Base-by-base conservation (phyloP, 2,888 invertebrate genomes). In the Eupeodes latifasciatus region DNA sequence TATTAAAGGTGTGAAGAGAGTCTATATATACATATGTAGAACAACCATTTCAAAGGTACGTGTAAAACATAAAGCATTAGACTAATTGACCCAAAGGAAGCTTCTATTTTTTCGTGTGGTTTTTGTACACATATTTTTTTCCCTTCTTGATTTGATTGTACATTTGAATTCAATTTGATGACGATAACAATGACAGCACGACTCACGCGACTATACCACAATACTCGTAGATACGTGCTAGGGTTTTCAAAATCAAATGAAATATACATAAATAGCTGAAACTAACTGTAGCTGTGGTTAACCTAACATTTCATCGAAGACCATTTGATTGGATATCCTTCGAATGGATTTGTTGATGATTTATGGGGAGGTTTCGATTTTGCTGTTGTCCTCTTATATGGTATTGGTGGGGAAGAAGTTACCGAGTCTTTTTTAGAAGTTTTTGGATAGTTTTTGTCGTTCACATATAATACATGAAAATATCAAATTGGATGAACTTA, bases 81-180 rank as follows among this genome's bases (percentile, higher is more conserved):
- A 55, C 72, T 88, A 88, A 88, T 85, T 88, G 81, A 78, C 77
- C 74, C 53, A 51, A 75, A 59, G 84, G 77, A 75, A 78, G 49
- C 36, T 57, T 36, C 1, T n/a, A 47, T 9, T n/a, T 27, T 51
- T 53, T 78, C 40, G 6, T 40, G 40, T 9, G 40, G 57, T 78
- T 61, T 44, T 34, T 75, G 6, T 44, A 27, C 40, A 10, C 51
- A 36, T 67, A 62, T 62, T 40, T 40, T 40, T 57, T 53, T 40
- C 11, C 36, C 11, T n/a, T 11, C 10, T 27, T 27, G 12, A 64
- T 40, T 40, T 9, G 6, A 40, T 72, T 57, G 53, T 16, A 49
- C 71, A 79, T 83, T 80, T 19, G 40, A 87, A 80, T 57, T 72
- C 66, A 84, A 67, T 81, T 84, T 40, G 16, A 80, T 67, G 59